Evolutionary conservation across 2,797 vertebrate species (phyloP).

Genomic region (Serranus cabrilla): DNA sequence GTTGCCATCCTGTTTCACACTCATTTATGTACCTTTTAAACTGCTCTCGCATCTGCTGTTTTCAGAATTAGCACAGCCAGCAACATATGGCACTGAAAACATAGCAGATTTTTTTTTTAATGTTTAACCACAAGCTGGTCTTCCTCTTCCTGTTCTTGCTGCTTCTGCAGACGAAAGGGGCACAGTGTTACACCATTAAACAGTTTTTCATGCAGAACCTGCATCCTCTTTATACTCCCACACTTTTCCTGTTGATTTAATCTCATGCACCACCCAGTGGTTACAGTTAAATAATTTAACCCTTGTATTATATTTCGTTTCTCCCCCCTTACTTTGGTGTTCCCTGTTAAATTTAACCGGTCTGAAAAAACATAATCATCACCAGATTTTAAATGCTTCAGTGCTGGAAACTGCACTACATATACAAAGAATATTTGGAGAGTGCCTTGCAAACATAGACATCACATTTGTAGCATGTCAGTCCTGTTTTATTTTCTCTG

Average conservation of each 20-base stretch:
- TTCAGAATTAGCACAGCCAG: constrained; percentile 11
- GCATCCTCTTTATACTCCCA: neutral
- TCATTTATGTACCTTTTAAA: neutral
- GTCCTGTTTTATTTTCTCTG: no score
- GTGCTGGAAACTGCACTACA: no score
- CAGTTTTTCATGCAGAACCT: neutral
- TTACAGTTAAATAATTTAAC: no score
- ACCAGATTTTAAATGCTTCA: no score
- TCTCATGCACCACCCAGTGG: neutral
- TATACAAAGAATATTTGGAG: no score
- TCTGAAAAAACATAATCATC: no score
- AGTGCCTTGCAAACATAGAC: no score
- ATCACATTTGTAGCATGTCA: no score
- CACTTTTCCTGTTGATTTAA: neutral
- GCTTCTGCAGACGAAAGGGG: constrained; percentile 41
- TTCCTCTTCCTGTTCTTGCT: constrained; percentile 61
- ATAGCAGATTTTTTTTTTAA: constrained; percentile 14
- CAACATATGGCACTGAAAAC: neutral
- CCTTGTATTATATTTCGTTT: no score
- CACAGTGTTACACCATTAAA: constrained; percentile 11
- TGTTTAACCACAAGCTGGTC: constrained; percentile 52
- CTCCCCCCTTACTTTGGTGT: no score
- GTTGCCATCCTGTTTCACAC: neutral
- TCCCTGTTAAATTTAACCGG: no score
- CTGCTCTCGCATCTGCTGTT: constrained; percentile 5